Evolutionary conservation across 2,113 vertebrate genomes (phyloP), one percentile per base, ranked within the genome.

Genomic region (Otis tarda): DNA sequence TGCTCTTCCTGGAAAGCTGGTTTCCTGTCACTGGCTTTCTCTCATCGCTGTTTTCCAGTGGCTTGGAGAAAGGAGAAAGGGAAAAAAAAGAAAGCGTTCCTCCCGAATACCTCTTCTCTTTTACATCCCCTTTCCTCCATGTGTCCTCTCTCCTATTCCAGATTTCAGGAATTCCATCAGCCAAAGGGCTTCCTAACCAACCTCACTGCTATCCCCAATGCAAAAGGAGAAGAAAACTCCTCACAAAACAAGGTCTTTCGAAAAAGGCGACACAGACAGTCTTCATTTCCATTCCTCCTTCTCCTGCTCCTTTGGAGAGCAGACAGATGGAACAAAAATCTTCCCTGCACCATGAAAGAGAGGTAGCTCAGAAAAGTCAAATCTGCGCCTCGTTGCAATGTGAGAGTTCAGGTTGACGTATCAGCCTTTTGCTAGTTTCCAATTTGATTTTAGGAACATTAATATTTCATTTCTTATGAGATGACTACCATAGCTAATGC

Each of bases 1-100:
- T 93, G 71, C 93, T 92, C 95, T 95, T 96, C 96, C 95, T 97
- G 95, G 95, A 96, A 96, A 95, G 94, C 95, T 91, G 86, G 83
- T 85, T 96, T 97, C 92, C 95, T 95, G 94, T 93, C 80, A 84
- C 61, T 95, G 88, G 76, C 61, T 76, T 95, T 65, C 86, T 92
- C 83, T 95, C 73, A 76, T 82, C 6, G 7, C 37, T 83, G 61
- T 93, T 96, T 96, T 94, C 80, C 76, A 93, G 76, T 87, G 92
- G 94, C 90, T 95, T 95, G 87, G 93, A 93, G 63, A 85, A 50
- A 86, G 31, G 57, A 88, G 70, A 85, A 64, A 69, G 49, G 33
- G 25, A 85, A 93, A 92, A 85, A 45, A 93, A 92, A 84, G 35
- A 78, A 93, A 11, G 2, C 25, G 31, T 65, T 94, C 56, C 52